Evolutionary conservation across 2,113 vertebrate species (phyloP).

Genomic region (Plestiodon gilberti): DNA sequence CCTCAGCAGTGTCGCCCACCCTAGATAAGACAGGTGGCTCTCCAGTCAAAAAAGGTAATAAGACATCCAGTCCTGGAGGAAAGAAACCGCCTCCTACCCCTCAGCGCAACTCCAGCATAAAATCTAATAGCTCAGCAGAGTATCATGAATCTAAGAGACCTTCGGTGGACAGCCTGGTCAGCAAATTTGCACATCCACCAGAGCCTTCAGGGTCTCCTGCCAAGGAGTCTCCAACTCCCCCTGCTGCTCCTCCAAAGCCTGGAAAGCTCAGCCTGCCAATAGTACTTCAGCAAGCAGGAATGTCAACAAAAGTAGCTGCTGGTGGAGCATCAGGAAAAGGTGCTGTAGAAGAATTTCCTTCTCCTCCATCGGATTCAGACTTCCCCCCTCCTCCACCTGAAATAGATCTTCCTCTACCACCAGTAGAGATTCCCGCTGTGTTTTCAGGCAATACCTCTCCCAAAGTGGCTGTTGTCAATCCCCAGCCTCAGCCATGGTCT

Average conservation of each 20-base stretch:
- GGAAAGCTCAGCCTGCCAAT: conserved; percentile 91
- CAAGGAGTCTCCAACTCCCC: conserved; percentile 81
- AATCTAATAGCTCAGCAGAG: conserved; percentile 77
- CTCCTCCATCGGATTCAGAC: conserved; percentile 88
- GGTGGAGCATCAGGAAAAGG: conserved; percentile 73
- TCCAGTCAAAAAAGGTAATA: conserved; percentile 78
- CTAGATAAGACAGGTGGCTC: conserved; percentile 77
- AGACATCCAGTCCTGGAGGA: conserved; percentile 79
- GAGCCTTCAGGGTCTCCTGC: conserved; percentile 77
- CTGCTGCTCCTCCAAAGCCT: conserved; percentile 91
- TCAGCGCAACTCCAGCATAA: conserved; percentile 91
- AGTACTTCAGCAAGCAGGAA: conserved; percentile 79
- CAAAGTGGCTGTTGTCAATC: conserved; percentile 91
- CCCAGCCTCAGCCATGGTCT: conserved; percentile 90
- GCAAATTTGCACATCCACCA: conserved; percentile 86
- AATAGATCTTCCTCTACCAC: conserved; percentile 86
- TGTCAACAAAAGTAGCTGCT: conserved; percentile 44
- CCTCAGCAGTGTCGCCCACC: conserved; percentile 78
- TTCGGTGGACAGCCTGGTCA: conserved; percentile 88
- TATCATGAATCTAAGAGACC: conserved; percentile 87
- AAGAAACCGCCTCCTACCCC: conserved; percentile 93
- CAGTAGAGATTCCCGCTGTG: conserved; percentile 74
- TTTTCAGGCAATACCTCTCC: conserved; percentile 81
- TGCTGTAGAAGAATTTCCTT: conserved; percentile 82
- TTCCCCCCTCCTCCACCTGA: conserved; percentile 90